phyloP scores from a whole-genome alignment of 2,797 vertebrate species.

The Mionectes olivaceus region DNA sequence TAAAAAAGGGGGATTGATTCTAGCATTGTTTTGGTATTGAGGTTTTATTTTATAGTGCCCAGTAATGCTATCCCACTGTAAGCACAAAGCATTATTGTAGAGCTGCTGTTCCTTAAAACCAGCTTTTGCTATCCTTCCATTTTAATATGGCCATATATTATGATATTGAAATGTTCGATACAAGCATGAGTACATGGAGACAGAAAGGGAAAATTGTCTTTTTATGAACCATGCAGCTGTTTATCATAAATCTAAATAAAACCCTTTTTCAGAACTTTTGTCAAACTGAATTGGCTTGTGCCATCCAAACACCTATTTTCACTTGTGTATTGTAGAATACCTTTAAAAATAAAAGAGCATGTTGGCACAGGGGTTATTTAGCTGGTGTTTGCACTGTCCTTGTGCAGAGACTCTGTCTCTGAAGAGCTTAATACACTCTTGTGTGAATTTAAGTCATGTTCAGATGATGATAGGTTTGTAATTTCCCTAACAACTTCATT shows the following conservation, averaged over 20 bases:
- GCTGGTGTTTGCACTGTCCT: background rate
- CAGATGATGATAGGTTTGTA: background rate
- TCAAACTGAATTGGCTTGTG: background rate
- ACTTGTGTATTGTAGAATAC: background rate
- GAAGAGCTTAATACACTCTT: background rate
- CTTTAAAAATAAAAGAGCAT: background rate
- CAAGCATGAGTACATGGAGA: background rate
- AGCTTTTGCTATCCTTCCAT: background rate
- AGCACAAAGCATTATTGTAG: background rate
- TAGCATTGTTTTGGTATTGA: background rate
- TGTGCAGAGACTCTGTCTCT: background rate
- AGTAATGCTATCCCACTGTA: background rate
- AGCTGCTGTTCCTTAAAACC: background rate
- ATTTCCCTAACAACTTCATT: background rate
- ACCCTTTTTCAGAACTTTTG: background rate
- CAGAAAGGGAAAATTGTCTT: background rate
- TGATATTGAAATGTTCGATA: background rate
- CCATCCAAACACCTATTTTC: background rate
- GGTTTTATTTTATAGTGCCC: background rate
- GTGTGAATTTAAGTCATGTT: background rate
- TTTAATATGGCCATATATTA: background rate
- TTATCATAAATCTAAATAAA: constrained; percentile 19
- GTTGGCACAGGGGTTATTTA: background rate
- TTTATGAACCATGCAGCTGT: background rate
- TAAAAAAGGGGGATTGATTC: background rate